Percentiles rank a stretch among this genome's conserved stretches.
Conservation (phyloP, 2,113 vertebrate species). For the Amia ocellicauda region DNA sequence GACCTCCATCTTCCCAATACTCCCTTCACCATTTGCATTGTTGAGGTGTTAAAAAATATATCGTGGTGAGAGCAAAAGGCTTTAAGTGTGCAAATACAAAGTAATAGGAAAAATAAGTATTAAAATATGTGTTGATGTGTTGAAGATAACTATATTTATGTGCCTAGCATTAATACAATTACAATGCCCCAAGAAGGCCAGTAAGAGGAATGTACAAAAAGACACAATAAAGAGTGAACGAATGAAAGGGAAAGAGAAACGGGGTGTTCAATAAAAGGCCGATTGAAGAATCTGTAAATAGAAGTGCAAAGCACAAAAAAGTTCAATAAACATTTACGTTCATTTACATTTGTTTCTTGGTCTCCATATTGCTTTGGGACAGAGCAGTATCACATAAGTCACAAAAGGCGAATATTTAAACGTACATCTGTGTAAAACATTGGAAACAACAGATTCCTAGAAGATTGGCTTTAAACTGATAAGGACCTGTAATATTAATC, state of each 20-base stretch:
- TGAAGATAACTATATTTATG: slow-evolving; percentile 98
- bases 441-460: too few species aligned
- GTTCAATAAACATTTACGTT: slow-evolving; percentile 88
- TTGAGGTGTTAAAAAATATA: slow-evolving; percentile 39
- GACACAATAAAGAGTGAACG: slow-evolving; percentile 61
- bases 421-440: too few species aligned
- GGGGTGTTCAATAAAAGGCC: slow-evolving; percentile 79
- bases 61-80: slow-evolving; percentile 70
- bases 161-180: slow-evolving; percentile 84
- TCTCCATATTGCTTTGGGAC: too few species aligned
- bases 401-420: too few species aligned
- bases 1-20: background rate
- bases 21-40: background rate
- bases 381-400: too few species aligned
- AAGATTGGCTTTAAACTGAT: too few species aligned
- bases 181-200: slow-evolving; percentile 69
- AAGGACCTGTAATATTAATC: too few species aligned
- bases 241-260: slow-evolving; percentile 55
- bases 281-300: slow-evolving; percentile 85
- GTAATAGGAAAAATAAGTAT: slow-evolving; percentile 77
- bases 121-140: slow-evolving; percentile 89
- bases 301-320: slow-evolving; percentile 91
- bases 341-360: slow-evolving; percentile 36
- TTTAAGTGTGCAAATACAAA: slow-evolving; percentile 87
- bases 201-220: slow-evolving; percentile 77